A percentile compares a stretch with the other conserved stretches of the same genome.
These are phyloP conservation scores for Meghimatium bilineatum DNA, from an alignment of 2,888 invertebrate genomes.

Conservation along the genomic window DNA sequence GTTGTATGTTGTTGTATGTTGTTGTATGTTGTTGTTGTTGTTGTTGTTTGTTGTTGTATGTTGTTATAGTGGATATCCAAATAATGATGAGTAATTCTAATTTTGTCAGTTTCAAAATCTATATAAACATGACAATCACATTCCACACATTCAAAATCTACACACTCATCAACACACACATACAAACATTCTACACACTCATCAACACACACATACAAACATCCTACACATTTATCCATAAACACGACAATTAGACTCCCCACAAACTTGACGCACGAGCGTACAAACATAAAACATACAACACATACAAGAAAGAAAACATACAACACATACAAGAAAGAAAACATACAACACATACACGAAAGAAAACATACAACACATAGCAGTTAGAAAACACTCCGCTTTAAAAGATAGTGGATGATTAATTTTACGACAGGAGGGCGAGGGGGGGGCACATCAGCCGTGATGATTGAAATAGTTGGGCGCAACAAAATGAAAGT, in stretches of 20 bases:
- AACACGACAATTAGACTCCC: neutral
- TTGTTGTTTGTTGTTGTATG: too few relatives aligned
- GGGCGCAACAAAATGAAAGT: too few relatives aligned
- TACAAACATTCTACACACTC: neutral
- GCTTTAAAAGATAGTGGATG: too few relatives aligned
- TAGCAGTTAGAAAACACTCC: neutral
- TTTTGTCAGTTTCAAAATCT: too few relatives aligned
- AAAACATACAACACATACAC: neutral
- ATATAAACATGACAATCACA: neutral
- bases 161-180: neutral
- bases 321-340: neutral
- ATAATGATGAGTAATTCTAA: too few relatives aligned
- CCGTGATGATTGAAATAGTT: neutral
- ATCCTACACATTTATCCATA: neutral
- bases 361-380: neutral
- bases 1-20: too few relatives aligned
- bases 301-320: neutral
- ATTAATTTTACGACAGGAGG: too few relatives aligned
- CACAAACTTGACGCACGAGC: neutral
- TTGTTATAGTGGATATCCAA: too few relatives aligned
- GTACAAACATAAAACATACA: neutral
- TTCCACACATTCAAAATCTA: neutral
- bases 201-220: neutral
- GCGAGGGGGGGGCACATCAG: too few relatives aligned
- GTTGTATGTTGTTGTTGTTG: too few relatives aligned